Base-by-base conservation (phyloP, 2,888 invertebrate genomes). In the Gerris lacustris region DNA sequence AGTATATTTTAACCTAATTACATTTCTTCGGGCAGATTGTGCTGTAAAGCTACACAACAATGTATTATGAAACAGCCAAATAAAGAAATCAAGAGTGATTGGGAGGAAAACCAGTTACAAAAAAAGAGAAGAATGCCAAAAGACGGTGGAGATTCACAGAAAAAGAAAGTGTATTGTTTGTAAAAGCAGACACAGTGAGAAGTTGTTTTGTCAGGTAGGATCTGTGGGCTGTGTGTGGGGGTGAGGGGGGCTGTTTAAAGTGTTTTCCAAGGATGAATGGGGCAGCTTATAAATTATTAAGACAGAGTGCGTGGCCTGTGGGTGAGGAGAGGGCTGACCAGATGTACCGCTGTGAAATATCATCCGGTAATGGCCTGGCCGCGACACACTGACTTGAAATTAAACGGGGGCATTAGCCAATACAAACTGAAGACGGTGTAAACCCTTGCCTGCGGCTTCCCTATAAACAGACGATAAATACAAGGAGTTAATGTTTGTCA, bases 191-290 rank as follows among this genome's bases (percentile, higher is more conserved):
- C 55, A 55, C 31, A 31, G 31, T 31, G 55, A 11, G 9, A 11
- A 55, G 55, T 55, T 55, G 55, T 55, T 55, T 55, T 55, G 55
- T 55, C 55, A 55, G 55, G 55, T 55, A 55, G 55, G 11, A 55
- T 11, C 9, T 55, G 9, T 55, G 55, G 55, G 15, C 55, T 55
- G 55, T 55, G 9, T 55, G 11, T 11, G 15, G 55, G 15, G 55
- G 9, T 4, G 9, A 2, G 15, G 11, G 55, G 15, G 9, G 55
- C 2, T 11, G 55, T 55, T 55, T 55, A 55, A 11, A 55, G 55
- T 55, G 55, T 55, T 55, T 55, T 55, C 55, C 55, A 55, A 55
- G 55, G 55, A 55, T 55, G 55, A 55, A 55, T 55, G 55, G 55
- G 55, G 11, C 55, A 55, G 55, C 9, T 9, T 55, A 55, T 55